Conservation (phyloP, 2,797 vertebrate species). For the Syngnathus acus region DNA sequence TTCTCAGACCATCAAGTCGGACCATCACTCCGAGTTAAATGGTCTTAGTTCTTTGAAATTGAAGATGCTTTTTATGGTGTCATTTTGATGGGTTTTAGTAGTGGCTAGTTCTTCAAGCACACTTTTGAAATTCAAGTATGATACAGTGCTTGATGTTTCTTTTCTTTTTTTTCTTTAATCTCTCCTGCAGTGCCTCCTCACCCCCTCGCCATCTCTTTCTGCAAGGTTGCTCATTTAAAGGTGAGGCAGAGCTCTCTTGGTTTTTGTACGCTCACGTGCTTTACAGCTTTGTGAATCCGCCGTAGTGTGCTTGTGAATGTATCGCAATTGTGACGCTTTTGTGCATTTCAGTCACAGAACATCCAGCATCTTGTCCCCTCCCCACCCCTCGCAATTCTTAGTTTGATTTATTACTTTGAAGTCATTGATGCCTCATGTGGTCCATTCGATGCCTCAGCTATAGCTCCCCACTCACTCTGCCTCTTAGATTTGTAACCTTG, state of each 20-base stretch:
- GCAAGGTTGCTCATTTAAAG: slow-evolving; percentile 88
- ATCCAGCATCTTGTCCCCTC: slow-evolving; percentile 56
- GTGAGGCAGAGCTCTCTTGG: slow-evolving; percentile 64
- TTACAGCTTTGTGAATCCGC: not conserved
- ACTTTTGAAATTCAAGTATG: not conserved
- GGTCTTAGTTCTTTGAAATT: not conserved
- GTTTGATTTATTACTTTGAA: slow-evolving; percentile 56
- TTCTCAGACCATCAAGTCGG: not conserved
- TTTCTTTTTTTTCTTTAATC: slow-evolving; percentile 17
- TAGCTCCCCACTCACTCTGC: slow-evolving; percentile 34
- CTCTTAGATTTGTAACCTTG: slow-evolving; percentile 75
- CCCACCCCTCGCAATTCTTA: slow-evolving; percentile 37
- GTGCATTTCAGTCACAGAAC: slow-evolving; percentile 57
- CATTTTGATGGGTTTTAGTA: not conserved
- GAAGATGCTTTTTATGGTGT: slow-evolving; percentile 1
- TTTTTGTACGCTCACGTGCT: slow-evolving; percentile 4
- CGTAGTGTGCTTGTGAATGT: slow-evolving; percentile 4
- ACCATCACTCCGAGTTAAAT: not conserved
- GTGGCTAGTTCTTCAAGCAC: not conserved
- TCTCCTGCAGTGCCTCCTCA: slow-evolving; percentile 81
- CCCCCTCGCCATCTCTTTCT: slow-evolving; percentile 89
- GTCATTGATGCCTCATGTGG: slow-evolving; percentile 61
- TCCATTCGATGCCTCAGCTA: slow-evolving; percentile 39
- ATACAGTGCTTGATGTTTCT: not conserved
- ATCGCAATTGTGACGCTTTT: slow-evolving; percentile 46